Evolutionary conservation across 2,113 vertebrate genomes (phyloP).

Genomic region (Mesembrinibis cayennensis): DNA sequence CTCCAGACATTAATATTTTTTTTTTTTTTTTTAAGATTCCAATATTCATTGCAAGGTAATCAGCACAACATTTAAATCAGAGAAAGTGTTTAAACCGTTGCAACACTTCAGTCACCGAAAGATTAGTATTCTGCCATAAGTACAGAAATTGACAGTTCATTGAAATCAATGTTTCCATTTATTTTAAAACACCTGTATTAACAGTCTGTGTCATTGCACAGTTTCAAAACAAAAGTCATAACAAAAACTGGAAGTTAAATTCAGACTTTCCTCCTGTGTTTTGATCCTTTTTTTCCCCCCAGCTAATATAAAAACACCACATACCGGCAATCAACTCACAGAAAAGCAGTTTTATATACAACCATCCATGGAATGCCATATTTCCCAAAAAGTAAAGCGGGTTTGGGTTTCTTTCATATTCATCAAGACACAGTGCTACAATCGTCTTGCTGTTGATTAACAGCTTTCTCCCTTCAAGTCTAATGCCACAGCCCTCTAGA

Average conservation of each 20-base stretch:
- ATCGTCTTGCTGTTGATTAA: neutral
- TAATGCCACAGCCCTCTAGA: neutral
- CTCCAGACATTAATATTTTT: neutral
- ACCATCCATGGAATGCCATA: neutral
- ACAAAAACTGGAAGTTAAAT: neutral
- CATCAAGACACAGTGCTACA: neutral
- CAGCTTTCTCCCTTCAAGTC: neutral
- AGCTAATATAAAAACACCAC: neutral
- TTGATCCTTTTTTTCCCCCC: neutral
- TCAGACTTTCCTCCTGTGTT: neutral
- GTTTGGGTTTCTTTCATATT: neutral
- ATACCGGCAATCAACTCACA: neutral
- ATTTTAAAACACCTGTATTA: neutral
- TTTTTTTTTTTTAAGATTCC: neutral
- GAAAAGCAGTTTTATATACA: neutral
- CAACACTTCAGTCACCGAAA: neutral
- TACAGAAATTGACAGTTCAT: neutral
- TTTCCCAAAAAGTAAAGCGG: neutral
- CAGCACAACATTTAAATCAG: neutral
- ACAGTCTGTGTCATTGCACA: neutral
- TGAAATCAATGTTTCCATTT: neutral
- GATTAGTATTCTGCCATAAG: neutral
- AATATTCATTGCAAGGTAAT: neutral
- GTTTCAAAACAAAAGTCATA: neutral
- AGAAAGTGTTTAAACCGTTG: neutral